Evolutionary conservation across 2,113 vertebrate species (phyloP).

Genomic region (Cisticola juncidis): DNA sequence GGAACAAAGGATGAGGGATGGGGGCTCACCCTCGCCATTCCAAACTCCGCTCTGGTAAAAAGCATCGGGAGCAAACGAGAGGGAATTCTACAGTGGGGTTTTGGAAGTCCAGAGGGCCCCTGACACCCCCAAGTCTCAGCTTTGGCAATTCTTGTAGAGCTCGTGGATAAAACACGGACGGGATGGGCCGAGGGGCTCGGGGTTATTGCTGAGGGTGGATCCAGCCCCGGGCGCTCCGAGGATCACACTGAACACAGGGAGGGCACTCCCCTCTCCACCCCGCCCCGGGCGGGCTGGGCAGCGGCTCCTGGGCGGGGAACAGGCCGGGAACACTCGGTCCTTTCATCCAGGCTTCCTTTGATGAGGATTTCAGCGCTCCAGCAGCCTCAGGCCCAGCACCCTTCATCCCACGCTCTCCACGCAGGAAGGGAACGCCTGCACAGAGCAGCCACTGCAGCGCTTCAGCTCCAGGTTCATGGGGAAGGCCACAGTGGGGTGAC

Average conservation of each 20-base stretch:
- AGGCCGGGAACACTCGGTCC: neutral
- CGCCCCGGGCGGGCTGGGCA: neutral
- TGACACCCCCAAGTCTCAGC: neutral
- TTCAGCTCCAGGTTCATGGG: neutral
- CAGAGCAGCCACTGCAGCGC: rapidly evolving
- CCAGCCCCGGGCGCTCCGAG: neutral
- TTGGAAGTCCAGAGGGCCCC: neutral
- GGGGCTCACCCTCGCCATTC: neutral
- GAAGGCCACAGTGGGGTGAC: neutral
- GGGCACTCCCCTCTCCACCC: neutral
- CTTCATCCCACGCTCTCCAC: neutral
- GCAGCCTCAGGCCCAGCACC: neutral
- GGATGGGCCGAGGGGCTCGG: neutral
- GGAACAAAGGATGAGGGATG: conserved; percentile 25
- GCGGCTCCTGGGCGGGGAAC: neutral
- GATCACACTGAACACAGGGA: neutral
- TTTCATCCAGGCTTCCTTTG: neutral
- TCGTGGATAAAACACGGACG: neutral
- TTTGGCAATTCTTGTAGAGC: conserved; percentile 37
- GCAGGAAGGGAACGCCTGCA: rapidly evolving
- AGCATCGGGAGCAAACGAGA: neutral
- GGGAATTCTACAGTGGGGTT: neutral
- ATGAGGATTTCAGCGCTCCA: neutral
- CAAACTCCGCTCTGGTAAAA: neutral
- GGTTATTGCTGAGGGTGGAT: conserved; percentile 33